Percentiles rank a stretch among this genome's conserved stretches.
Evolutionary conservation across 2,113 vertebrate species (phyloP).

Genomic region (Gobio gobio): DNA sequence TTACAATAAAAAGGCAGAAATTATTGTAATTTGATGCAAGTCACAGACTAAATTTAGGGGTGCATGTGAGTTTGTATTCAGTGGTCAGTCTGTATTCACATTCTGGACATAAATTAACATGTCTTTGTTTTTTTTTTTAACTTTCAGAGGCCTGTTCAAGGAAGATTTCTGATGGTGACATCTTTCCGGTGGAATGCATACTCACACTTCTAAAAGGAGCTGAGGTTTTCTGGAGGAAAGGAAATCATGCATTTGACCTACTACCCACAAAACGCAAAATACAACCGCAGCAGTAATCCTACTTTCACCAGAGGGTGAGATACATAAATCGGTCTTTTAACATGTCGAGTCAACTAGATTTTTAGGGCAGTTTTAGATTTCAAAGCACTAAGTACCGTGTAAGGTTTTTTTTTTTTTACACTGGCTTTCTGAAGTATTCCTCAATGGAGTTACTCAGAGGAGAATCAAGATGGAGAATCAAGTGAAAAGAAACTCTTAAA

Average conservation of each 20-base stretch:
- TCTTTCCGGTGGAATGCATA: slow-evolving; percentile 67
- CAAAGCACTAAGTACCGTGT: slow-evolving; percentile 30
- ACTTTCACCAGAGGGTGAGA: slow-evolving; percentile 25
- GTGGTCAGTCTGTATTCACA: too few relatives aligned
- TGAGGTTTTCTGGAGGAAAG: slow-evolving; percentile 65
- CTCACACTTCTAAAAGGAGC: slow-evolving; percentile 66
- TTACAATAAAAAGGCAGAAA: neutral
- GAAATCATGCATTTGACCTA: slow-evolving; percentile 65
- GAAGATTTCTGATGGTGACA: slow-evolving; percentile 65
- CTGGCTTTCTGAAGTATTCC: slow-evolving; percentile 55
- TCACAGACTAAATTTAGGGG: neutral
- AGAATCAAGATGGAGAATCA: slow-evolving; percentile 70
- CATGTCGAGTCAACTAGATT: slow-evolving; percentile 47
- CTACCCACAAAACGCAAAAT: slow-evolving; percentile 53
- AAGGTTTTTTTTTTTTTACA: slow-evolving; percentile 30
- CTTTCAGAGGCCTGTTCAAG: slow-evolving; percentile 66
- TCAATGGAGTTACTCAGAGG: slow-evolving; percentile 70
- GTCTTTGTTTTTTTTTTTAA: slow-evolving; percentile 39
- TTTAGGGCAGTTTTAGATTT: slow-evolving; percentile 48
- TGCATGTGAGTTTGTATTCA: neutral
- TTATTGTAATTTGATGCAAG: neutral
- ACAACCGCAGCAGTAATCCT: slow-evolving; percentile 28
- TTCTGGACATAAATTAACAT: slow-evolving; percentile 27
- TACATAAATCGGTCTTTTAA: slow-evolving; percentile 23
- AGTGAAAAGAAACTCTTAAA: slow-evolving; percentile 63